phyloP scores from a whole-genome alignment of 2,888 invertebrate species.

The Leptothorax acervorum region DNA sequence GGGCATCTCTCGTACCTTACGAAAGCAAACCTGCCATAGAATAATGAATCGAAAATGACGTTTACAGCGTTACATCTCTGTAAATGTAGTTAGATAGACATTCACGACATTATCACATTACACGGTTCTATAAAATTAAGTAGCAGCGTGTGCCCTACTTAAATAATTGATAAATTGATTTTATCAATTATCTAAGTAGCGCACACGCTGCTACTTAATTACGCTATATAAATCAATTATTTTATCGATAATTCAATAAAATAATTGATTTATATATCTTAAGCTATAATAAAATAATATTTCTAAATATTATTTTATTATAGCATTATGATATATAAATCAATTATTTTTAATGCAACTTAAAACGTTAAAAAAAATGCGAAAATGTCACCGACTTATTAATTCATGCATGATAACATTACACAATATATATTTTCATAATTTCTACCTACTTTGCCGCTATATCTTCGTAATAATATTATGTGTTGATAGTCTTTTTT shows the following conservation, averaged over 20 bases:
- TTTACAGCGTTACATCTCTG: background rate
- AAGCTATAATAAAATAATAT: too few species aligned
- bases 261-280: too few species aligned
- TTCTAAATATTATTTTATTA: background rate
- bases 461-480: slow-evolving; percentile 1
- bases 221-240: too few species aligned
- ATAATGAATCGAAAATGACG: background rate
- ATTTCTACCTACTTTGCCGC: background rate
- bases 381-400: background rate
- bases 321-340: background rate
- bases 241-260: too few species aligned
- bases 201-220: background rate
- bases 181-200: background rate
- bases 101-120: background rate
- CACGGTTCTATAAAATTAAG: background rate
- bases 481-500: background rate
- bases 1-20: background rate
- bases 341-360: background rate
- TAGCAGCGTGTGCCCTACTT: background rate
- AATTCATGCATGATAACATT: background rate
- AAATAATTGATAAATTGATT: too few species aligned
- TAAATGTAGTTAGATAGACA: background rate
- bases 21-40: background rate
- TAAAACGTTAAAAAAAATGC: background rate
- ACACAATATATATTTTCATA: background rate